Conservation (phyloP, 2,797 vertebrate species). For the Sitta carolinensis region DNA sequence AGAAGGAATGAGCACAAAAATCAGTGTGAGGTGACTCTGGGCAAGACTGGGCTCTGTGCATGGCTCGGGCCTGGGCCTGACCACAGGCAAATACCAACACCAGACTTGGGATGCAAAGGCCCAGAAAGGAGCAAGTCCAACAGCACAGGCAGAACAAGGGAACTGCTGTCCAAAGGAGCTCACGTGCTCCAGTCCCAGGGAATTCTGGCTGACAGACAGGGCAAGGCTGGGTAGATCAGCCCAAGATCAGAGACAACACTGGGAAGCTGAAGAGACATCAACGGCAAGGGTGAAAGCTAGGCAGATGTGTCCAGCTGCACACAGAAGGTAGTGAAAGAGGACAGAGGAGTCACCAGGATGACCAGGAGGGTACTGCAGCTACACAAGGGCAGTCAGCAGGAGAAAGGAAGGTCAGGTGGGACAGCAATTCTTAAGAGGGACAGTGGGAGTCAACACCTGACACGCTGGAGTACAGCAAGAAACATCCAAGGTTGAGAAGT, state of each 20-base stretch:
- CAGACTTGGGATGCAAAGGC: background rate
- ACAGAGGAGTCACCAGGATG: background rate
- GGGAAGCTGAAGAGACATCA: background rate
- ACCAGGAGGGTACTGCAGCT: background rate
- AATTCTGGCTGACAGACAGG: background rate
- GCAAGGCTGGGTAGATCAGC: background rate
- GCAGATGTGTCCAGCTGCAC: background rate
- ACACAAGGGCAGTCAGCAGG: background rate
- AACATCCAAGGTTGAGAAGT: background rate
- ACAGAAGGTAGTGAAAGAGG: background rate
- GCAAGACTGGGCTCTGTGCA: background rate
- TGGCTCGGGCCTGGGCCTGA: background rate
- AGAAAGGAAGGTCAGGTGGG: background rate
- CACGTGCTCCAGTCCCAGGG: fast-evolving
- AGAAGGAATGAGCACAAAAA: background rate
- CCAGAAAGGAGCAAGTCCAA: fast-evolving
- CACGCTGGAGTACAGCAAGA: background rate
- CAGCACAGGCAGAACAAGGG: background rate
- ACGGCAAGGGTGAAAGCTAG: background rate
- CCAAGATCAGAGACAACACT: background rate
- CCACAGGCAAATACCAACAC: background rate
- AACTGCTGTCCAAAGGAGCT: background rate
- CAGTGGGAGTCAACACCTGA: background rate
- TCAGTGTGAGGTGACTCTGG: background rate
- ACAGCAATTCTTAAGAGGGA: background rate